Conservation (phyloP, 2,113 vertebrate genomes). For the Pheucticus melanocephalus region DNA sequence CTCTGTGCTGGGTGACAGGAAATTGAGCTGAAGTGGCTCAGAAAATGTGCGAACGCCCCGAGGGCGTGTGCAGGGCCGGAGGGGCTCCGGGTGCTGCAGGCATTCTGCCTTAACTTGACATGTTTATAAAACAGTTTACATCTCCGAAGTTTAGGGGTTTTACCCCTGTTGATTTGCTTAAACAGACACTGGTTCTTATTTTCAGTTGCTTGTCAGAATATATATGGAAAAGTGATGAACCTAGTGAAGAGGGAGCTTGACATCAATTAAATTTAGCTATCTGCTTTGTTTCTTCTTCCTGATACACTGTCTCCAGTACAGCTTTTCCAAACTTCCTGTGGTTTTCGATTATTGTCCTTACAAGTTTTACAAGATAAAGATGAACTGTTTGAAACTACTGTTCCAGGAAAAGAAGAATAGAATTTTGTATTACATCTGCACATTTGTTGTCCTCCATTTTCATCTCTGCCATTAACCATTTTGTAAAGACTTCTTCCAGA, state of each 20-base stretch:
- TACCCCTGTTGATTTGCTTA: conserved; percentile 48
- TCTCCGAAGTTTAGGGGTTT: conserved; percentile 46
- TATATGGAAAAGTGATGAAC: conserved; percentile 50
- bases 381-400: background rate
- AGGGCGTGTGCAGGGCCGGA: background rate
- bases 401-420: background rate
- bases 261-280: conserved; percentile 56
- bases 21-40: background rate
- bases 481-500: background rate
- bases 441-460: background rate
- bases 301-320: background rate
- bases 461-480: background rate
- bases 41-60: background rate
- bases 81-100: conserved; percentile 24
- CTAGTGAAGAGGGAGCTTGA: conserved; percentile 41
- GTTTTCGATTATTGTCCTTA: background rate
- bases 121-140: conserved; percentile 66
- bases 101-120: conserved; percentile 50
- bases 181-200: conserved; percentile 38
- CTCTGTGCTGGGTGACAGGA: background rate
- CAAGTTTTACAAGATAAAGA: conserved; percentile 1
- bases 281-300: conserved; percentile 40
- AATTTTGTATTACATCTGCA: background rate
- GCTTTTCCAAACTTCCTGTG: conserved; percentile 37
- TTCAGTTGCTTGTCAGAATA: conserved; percentile 54